Evolutionary conservation across 2,797 vertebrate genomes (phyloP), one percentile per base, ranked within the genome.

Genomic region (Apodemus agrarius): DNA sequence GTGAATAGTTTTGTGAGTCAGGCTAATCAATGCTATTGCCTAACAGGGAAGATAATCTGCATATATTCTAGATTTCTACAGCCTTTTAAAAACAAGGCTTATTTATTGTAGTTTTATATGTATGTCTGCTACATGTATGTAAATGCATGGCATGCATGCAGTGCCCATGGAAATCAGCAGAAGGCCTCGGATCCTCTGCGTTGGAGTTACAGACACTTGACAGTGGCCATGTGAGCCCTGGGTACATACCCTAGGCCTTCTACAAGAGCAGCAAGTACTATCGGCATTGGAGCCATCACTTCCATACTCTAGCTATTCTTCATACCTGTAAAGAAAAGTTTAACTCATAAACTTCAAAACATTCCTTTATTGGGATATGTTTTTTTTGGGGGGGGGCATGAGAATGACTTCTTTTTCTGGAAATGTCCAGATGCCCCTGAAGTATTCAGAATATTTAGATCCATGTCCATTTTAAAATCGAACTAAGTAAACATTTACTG

Each of bases 401-500:
- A 93, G 29, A 91, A 67, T 90, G 40, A 59, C 43, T 72, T 61
- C 29, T 31, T 46, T 43, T 83, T 88, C 43, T 90, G 34, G 84
- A 79, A 89, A 74, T 16, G 24, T 26, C n/a, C 31, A 93, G 26
- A 37, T 37, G 29, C 11, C 26, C 57, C 59, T 91, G 54, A 94
- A 65, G 65, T 90, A 78, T 57, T 90, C 69, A 95, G 26, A 24
- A 57, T 65, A 52, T 82, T 80, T 84, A 95, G 34, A 34, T 65
- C 31, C 9, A 29, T 52, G 21, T 72, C 1, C 63, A 52, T 65
- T 76, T 81, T 89, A 31, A 65, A 85, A 76, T 81, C 67, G 43
- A 90, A 85, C 21, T 83, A 69, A 84, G 22, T 57, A 67, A 94
- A 75, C 49, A 72, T 61, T 81, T 76, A 86, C 11, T 59, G 81